Evolutionary conservation across 1,140 invertebrate species (phyloP), one percentile per base, ranked within the genome.

Genomic region (Protaetia brevitarsis): DNA sequence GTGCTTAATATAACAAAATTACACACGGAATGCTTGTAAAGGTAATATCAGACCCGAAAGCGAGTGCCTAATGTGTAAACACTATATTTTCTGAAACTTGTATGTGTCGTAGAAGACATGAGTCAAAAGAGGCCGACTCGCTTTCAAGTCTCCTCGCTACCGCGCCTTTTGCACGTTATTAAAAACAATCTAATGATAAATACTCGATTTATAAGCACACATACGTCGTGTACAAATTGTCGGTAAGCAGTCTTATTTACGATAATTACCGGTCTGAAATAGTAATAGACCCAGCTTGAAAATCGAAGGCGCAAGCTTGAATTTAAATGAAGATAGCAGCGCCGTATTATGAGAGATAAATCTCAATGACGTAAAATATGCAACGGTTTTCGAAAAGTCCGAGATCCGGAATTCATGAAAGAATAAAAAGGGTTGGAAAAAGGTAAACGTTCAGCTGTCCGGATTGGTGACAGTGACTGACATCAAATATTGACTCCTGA

Each of bases 401-500:
- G 57, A 51, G 41, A 51, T 51, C 6, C 26, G 26, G 41, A 23
- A 23, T 23, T 29, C 57, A 59, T 59, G 57, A 30, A 59, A 59
- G 11, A 59, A 29, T 59, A 59, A 59, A 57, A 59, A 59, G 57
- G 57, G 57, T 59, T 59, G 57, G 26, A 28, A 31, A 51, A 51
- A 51, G 41, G 41, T 51, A 51, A 51, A 59, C 31, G 29, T 59
- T 28, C 5, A 59, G 57, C 57, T 59, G 57, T 59, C 57, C 26
- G 13, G 57, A 29, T 51, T 31, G 66, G 61, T 71, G 69, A 71
- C 69, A 64, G 37, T 71, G 69, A 71, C 31, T 66, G 65, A 58
- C 65, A 69, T 72, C 67, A 68, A 68, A 69, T 66, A 66, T 71
- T 71, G 71, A 68, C 69, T 65, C 59, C 61, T 56, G 13, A 64